phyloP scores from a whole-genome alignment of 2,113 vertebrate species.

The Raphicerus campestris region DNA sequence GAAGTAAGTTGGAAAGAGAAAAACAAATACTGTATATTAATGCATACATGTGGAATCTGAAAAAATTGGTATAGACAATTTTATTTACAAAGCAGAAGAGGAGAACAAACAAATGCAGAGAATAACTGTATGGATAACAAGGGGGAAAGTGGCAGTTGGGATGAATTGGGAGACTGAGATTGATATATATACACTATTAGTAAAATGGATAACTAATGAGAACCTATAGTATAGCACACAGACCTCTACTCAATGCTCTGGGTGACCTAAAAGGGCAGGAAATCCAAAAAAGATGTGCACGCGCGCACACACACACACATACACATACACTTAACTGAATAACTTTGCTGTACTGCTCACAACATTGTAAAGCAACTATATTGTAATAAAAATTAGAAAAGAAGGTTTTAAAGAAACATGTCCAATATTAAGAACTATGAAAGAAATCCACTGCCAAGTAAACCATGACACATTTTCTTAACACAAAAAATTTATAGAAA shows the following conservation, averaged over 20 bases:
- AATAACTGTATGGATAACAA: background rate
- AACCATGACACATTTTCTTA: background rate
- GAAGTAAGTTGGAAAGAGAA: background rate
- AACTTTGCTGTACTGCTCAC: background rate
- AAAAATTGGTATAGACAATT: background rate
- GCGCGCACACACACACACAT: no score
- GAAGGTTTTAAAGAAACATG: background rate
- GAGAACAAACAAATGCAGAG: background rate
- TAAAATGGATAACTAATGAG: background rate
- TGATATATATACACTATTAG: background rate
- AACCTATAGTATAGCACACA: background rate
- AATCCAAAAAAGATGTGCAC: background rate
- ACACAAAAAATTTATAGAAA: background rate
- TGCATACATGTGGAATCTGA: background rate
- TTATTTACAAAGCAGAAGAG: background rate
- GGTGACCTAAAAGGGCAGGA: background rate
- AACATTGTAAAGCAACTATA: background rate
- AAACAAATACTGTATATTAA: background rate
- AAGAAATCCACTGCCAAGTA: background rate
- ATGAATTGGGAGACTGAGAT: background rate
- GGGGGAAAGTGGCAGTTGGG: background rate
- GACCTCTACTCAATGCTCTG: background rate
- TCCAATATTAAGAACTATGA: background rate
- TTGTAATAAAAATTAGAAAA: fast-evolving
- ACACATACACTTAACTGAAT: background rate